Evolutionary conservation across 1,140 invertebrate species (phyloP).

Genomic region (silkworm (Bombyx mori)): ASM3026992v2 NC_085121.1:10162501-10163000

Average conservation of each 20-base stretch:
- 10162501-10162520: neutral
- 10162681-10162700: constrained; percentile 29
- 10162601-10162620: constrained; percentile 1
- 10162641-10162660: neutral
- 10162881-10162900: too few species aligned
- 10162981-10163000: too few species aligned
- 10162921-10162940: too few species aligned
- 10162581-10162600: neutral
- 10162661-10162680: neutral
- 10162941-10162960: too few species aligned
- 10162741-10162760: constrained; percentile 33
- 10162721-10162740: constrained; percentile 23
- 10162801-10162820: constrained; percentile 1
- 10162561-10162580: neutral
- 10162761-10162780: constrained; percentile 28
- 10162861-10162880: too few species aligned
- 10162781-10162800: constrained; percentile 53
- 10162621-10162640: neutral
- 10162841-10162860: too few species aligned
- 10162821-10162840: too few species aligned
- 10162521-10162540: neutral
- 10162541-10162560: neutral
- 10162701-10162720: constrained; percentile 29
- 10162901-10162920: too few species aligned
- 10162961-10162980: too few species aligned